A percentile compares a stretch with the other conserved stretches of the same genome.
phyloP scores from a whole-genome alignment of 2,888 invertebrate genomes.

The Belgica antarctica region DNA sequence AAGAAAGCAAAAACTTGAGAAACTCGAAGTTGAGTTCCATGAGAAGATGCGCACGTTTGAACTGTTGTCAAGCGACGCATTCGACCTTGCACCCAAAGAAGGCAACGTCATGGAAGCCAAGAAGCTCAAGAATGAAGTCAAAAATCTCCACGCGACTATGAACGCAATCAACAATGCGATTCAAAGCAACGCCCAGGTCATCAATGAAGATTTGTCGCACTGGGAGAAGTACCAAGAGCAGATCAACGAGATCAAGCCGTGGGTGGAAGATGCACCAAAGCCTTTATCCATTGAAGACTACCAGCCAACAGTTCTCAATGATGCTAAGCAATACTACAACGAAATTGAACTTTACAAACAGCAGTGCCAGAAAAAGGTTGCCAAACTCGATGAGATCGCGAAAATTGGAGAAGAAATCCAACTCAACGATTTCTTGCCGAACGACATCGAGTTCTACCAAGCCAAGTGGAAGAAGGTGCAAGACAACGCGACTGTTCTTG shows the following conservation, averaged over 20 bases:
- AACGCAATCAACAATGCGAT: slow-evolving; percentile 73
- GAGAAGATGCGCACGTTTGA: slow-evolving; percentile 74
- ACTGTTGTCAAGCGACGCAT: slow-evolving; percentile 72
- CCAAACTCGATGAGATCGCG: slow-evolving; percentile 71
- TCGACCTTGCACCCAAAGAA: slow-evolving; percentile 65
- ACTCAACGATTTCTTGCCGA: slow-evolving; percentile 72
- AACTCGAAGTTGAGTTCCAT: slow-evolving; percentile 70
- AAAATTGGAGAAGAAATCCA: slow-evolving; percentile 72
- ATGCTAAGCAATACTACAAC: slow-evolving; percentile 75
- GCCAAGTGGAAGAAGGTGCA: slow-evolving; percentile 84
- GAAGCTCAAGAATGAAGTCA: slow-evolving; percentile 72
- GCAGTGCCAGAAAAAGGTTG: slow-evolving; percentile 74
- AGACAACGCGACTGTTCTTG: slow-evolving; percentile 74
- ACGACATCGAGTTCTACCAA: slow-evolving; percentile 80
- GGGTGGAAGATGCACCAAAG: slow-evolving; percentile 67
- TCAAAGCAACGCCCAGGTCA: slow-evolving; percentile 71
- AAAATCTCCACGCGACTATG: slow-evolving; percentile 71
- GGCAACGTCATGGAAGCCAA: slow-evolving; percentile 69
- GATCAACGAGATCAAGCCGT: slow-evolving; percentile 77
- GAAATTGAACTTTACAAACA: slow-evolving; percentile 70
- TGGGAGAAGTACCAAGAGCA: slow-evolving; percentile 83
- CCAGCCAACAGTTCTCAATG: slow-evolving; percentile 71
- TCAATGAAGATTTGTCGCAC: slow-evolving; percentile 74
- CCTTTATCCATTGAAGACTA: slow-evolving; percentile 34
- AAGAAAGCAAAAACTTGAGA: slow-evolving; percentile 71